Evolutionary conservation across 2,888 invertebrate genomes (phyloP).

Genomic region (Fissipunctia ypsillon): DNA sequence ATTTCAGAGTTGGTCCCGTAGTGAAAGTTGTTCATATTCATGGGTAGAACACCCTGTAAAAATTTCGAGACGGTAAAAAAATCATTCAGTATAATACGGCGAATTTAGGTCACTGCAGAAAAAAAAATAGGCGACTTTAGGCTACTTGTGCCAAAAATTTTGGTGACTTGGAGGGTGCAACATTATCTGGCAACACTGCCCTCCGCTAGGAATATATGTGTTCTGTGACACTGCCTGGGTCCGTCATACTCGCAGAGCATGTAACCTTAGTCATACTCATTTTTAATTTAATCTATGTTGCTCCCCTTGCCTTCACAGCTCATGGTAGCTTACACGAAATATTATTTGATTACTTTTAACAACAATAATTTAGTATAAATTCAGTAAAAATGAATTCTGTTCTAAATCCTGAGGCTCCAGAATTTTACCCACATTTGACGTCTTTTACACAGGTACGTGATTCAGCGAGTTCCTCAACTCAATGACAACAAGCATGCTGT

Average conservation of each 20-base stretch:
- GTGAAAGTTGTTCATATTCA: no score
- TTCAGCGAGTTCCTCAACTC: slow-evolving; percentile 64
- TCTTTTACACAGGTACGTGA: slow-evolving; percentile 80
- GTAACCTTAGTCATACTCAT: slow-evolving; percentile 26
- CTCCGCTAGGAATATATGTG: no score
- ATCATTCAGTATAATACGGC: no score
- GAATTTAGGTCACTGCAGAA: no score
- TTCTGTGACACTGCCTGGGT: no score
- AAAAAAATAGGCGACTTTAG: no score
- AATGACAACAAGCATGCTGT: slow-evolving; percentile 78
- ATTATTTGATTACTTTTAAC: slow-evolving; percentile 61
- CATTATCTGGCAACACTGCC: no score
- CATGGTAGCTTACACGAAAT: slow-evolving; percentile 66
- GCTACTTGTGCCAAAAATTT: no score
- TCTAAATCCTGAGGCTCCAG: slow-evolving; percentile 85
- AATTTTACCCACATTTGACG: slow-evolving; percentile 81
- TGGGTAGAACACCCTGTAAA: no score
- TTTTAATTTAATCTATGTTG: slow-evolving; percentile 61
- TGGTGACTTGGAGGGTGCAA: no score
- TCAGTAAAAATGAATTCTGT: slow-evolving; percentile 80
- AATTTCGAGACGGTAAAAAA: no score
- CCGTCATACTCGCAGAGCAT: neutral
- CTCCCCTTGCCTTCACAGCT: slow-evolving; percentile 63
- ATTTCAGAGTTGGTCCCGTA: no score
- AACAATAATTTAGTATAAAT: slow-evolving; percentile 58